Conservation (phyloP, 2,113 vertebrate genomes). For the Tylochromis polylepis region DNA sequence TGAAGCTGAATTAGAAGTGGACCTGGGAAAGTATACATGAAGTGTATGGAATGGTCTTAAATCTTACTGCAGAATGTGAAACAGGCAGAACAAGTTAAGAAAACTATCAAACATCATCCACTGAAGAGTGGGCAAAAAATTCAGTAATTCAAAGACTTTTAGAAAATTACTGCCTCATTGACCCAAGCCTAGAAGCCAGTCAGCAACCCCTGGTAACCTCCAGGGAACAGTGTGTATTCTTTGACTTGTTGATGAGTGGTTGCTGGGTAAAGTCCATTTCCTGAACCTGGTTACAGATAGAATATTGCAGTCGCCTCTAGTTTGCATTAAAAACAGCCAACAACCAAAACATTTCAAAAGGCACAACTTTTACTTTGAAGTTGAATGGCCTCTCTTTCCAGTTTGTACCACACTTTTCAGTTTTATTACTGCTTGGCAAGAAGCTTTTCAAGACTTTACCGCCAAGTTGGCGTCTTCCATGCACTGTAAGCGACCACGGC, state of each 20-base stretch:
- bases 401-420: background rate
- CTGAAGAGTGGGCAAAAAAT: background rate
- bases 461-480: background rate
- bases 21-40: background rate
- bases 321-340: background rate
- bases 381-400: background rate
- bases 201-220: background rate
- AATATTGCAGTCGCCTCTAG: no score
- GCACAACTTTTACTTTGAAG: background rate
- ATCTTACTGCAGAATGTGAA: background rate
- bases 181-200: background rate
- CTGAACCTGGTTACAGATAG: background rate
- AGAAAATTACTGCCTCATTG: background rate
- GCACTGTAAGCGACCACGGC: background rate
- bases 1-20: background rate
- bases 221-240: background rate
- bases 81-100: background rate
- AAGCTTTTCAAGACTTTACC: background rate
- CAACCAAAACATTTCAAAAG: background rate
- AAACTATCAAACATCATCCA: background rate
- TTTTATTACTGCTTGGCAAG: background rate
- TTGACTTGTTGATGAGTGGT: background rate
- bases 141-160: background rate
- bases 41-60: background rate
- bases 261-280: background rate